These are phyloP conservation scores for Mesocentrotus franciscanus DNA, from an alignment of 53 echinoderm and acorn worm species.

Conservation along the genomic window DNA sequence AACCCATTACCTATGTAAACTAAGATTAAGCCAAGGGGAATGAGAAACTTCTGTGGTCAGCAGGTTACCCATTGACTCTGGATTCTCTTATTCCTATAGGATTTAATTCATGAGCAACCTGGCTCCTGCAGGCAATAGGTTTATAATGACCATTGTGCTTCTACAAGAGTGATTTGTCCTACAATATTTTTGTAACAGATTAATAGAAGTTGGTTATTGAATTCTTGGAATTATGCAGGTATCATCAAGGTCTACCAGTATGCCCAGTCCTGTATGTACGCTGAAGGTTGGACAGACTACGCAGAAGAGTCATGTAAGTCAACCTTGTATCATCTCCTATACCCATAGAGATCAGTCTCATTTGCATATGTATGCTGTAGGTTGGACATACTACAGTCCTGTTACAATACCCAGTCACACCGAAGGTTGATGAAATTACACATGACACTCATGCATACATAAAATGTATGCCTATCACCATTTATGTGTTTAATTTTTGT, in stretches of 20 bases:
- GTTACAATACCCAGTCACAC: too few species aligned
- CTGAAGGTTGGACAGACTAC: constrained; percentile 78
- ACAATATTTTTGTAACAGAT: not conserved
- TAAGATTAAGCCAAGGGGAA: not conserved
- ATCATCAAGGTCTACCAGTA: constrained; percentile 72
- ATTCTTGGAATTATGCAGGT: constrained; percentile 46
- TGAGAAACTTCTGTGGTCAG: too few species aligned
- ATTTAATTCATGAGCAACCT: not conserved
- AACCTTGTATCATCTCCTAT: not conserved
- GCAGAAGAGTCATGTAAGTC: constrained; percentile 83
- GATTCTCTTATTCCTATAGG: too few species aligned
- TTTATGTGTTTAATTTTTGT: too few species aligned
- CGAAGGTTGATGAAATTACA: too few species aligned
- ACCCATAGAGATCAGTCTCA: too few species aligned
- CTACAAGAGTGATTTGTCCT: not conserved
- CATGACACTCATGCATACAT: too few species aligned
- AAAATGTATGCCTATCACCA: too few species aligned
- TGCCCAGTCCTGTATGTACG: constrained; percentile 83
- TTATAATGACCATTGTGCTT: not conserved
- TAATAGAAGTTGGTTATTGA: not conserved
- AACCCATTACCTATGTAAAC: not conserved
- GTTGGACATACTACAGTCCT: too few species aligned
- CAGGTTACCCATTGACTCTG: too few species aligned
- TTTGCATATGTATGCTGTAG: too few species aligned
- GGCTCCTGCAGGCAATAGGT: not conserved